These are phyloP conservation scores for Melanostigma gelatinosum DNA, from an alignment of 2,113 vertebrate species.

Conservation along the genomic window DNA sequence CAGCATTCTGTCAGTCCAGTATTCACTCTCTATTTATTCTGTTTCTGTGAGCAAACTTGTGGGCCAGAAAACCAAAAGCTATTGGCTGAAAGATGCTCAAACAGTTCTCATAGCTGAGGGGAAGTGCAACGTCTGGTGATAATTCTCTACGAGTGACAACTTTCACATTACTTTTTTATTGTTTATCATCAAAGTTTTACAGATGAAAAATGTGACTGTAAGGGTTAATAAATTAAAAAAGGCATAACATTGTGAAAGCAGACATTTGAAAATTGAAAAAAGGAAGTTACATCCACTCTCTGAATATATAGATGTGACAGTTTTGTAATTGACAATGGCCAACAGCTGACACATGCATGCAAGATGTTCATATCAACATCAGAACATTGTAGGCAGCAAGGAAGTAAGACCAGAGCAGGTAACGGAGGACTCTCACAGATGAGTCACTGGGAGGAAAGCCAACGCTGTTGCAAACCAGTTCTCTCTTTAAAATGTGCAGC, in stretches of 20 bases:
- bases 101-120: too few relatives aligned
- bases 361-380: constrained; percentile 5
- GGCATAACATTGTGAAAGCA: not conserved
- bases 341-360: not conserved
- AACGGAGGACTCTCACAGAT: constrained; percentile 34
- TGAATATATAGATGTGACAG: not conserved
- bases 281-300: not conserved
- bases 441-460: constrained; percentile 1
- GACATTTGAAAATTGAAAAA: not conserved
- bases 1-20: not conserved
- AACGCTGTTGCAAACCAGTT: constrained; percentile 36
- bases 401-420: constrained; percentile 12
- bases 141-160: too few relatives aligned
- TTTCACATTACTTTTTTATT: not conserved
- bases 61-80: not conserved
- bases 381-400: not conserved
- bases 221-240: not conserved
- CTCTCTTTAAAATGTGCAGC: constrained; percentile 50
- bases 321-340: not conserved
- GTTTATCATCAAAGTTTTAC: not conserved
- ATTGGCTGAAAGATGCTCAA: not conserved
- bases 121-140: too few relatives aligned
- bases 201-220: not conserved
- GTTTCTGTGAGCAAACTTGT: not conserved
- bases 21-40: not conserved